Conservation (phyloP, 2,888 invertebrate genomes). For the Eucera pruinosa region DNA sequence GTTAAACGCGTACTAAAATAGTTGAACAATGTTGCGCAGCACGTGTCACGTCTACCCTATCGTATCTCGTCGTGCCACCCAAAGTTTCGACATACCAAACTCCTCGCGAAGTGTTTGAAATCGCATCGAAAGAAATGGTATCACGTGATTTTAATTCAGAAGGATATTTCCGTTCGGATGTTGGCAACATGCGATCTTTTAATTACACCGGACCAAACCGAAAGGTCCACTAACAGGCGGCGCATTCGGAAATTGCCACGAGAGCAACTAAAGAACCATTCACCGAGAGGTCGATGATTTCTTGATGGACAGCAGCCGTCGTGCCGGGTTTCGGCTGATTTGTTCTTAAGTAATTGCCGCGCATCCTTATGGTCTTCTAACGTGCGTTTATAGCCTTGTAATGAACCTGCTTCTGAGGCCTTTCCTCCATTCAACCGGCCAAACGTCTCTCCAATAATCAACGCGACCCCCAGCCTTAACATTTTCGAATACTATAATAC, state of each 20-base stretch:
- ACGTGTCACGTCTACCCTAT: no score
- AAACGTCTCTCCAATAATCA: conserved; percentile 26
- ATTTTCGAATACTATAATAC: conserved; percentile 22
- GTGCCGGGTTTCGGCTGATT: conserved; percentile 78
- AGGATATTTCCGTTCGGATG: conserved; percentile 16
- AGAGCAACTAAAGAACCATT: conserved; percentile 50
- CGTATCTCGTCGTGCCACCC: no score
- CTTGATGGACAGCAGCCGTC: conserved; percentile 68
- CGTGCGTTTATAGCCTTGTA: conserved; percentile 80
- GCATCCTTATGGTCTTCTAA: conserved; percentile 79
- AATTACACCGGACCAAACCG: conserved; percentile 35
- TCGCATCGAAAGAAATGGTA: background rate
- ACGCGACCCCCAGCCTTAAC: background rate
- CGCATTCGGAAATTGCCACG: conserved; percentile 38
- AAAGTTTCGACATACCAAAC: no score
- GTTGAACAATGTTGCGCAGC: no score
- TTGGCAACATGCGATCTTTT: conserved; percentile 43
- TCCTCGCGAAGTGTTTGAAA: background rate
- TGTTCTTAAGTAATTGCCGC: conserved; percentile 81
- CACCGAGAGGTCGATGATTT: conserved; percentile 67
- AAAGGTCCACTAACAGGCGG: conserved; percentile 22
- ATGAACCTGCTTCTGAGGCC: conserved; percentile 80
- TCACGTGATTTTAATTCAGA: conserved; percentile 6
- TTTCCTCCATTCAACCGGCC: conserved; percentile 66
- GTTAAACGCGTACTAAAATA: no score